phyloP scores from a whole-genome alignment of 2,113 vertebrate species.

The Charina bottae region DNA sequence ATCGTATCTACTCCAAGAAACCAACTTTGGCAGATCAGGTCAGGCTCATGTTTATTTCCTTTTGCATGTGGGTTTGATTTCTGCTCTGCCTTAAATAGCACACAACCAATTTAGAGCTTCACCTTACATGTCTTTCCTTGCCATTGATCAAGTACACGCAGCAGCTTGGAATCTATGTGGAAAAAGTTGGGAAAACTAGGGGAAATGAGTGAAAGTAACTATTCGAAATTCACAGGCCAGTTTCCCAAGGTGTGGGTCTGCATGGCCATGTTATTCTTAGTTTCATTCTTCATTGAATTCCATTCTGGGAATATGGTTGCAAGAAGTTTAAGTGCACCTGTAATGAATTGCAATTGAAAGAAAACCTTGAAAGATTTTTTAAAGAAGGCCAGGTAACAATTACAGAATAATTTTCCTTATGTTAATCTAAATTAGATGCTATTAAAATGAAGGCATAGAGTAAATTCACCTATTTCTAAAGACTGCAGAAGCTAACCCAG shows the following conservation, averaged over 20 bases:
- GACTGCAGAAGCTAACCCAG: neutral
- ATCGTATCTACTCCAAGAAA: constrained; percentile 86
- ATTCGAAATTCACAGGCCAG: neutral
- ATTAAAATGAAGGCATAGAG: neutral
- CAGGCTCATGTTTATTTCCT: constrained; percentile 12
- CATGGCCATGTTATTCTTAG: neutral
- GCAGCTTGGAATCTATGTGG: neutral
- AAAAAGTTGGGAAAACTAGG: neutral
- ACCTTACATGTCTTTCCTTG: neutral
- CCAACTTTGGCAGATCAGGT: constrained; percentile 81
- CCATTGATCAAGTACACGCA: neutral
- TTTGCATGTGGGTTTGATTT: fast-evolving
- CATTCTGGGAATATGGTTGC: neutral
- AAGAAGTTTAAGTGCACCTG: neutral
- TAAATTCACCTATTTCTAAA: neutral
- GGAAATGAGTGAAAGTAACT: neutral
- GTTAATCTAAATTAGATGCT: neutral
- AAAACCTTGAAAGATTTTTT: neutral
- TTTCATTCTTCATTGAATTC: neutral
- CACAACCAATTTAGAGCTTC: neutral
- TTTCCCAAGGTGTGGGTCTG: neutral
- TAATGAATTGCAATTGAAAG: neutral
- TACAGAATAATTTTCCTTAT: neutral
- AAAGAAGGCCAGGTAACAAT: neutral
- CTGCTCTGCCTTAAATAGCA: neutral